Conservation (phyloP, 2,888 invertebrate genomes). For the Cataglyphis rosenhaueri region DNA sequence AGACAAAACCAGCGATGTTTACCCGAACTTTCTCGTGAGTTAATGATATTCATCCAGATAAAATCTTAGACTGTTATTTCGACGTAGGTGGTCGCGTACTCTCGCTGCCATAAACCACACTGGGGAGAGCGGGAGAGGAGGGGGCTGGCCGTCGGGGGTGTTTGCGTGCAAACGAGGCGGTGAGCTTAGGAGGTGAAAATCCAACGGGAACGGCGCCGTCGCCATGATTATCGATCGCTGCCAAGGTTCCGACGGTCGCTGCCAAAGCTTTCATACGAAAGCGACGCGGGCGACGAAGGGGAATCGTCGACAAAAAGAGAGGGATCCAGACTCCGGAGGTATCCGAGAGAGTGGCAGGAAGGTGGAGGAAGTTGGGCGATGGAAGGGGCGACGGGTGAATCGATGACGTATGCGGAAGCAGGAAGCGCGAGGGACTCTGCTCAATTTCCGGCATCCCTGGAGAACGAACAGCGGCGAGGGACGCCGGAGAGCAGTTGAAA, state of each 20-base stretch:
- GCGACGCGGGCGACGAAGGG: slow-evolving; percentile 24
- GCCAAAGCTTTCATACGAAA: slow-evolving; percentile 69
- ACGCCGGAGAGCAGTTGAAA: slow-evolving; percentile 36
- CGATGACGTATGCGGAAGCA: slow-evolving; percentile 80
- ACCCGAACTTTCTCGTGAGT: slow-evolving; percentile 22
- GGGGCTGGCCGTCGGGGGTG: slow-evolving; percentile 45
- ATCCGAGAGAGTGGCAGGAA: slow-evolving; percentile 44
- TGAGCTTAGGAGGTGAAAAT: slow-evolving; percentile 72
- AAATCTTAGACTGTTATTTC: slow-evolving; percentile 42
- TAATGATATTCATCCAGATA: slow-evolving; percentile 16
- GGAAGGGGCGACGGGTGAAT: slow-evolving; percentile 66
- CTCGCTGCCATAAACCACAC: slow-evolving; percentile 28
- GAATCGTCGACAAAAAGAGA: slow-evolving; percentile 41
- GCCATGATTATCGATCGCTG: slow-evolving; percentile 77
- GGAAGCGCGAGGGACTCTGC: slow-evolving; percentile 77
- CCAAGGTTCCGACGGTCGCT: slow-evolving; percentile 70
- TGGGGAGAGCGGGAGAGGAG: neutral
- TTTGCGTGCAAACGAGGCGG: slow-evolving; percentile 66
- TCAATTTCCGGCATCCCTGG: slow-evolving; percentile 78
- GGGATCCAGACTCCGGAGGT: slow-evolving; percentile 44
- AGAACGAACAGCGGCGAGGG: slow-evolving; percentile 65
- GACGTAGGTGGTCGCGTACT: slow-evolving; percentile 39
- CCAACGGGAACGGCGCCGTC: slow-evolving; percentile 75
- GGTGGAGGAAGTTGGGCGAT: slow-evolving; percentile 56
- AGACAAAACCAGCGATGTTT: slow-evolving; percentile 13